Evolutionary conservation across 2,888 invertebrate species (phyloP), one percentile per base, ranked within the genome.

Genomic region (Lasioglossum zephyrum): DNA sequence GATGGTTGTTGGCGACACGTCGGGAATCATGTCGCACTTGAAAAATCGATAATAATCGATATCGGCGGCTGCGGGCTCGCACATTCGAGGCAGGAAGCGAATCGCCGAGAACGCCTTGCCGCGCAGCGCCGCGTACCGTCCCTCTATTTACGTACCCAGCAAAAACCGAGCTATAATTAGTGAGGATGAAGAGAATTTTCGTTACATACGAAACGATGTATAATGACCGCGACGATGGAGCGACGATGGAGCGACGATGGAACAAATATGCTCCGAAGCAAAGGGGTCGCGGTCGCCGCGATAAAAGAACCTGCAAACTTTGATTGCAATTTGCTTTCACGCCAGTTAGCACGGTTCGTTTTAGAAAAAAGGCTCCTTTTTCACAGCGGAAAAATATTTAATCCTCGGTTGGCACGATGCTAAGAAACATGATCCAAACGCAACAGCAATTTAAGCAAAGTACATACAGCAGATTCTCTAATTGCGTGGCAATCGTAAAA

Each of bases 1-100:
- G 69, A 22, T 69, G 69, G 69, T 69, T 22, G 39, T 18, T 39
- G 39, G 69, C 69, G 69, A 36, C 69, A 22, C 22, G 69, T 22
- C 22, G 39, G 69, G 69, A 11, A 69, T 78, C 63, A 36, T 57
- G 78, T 83, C 78, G 75, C 84, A 41, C 44, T 83, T 78, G 49
- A 79, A 85, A 75, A 85, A 85, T 85, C 84, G 79, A 85, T 85
- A 85, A 76, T 73, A 63, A 85, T 85, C 84, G 44, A 85, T 85
- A 83, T 39, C 44, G 53, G 70, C 53, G 72, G 75, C 75, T 79
- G 53, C n/a, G 18, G 39, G 69, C 22, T 66, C 69, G 8, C 39
- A 36, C 4, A 69, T 69, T 39, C 69, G 69, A 1, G 69, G 53
- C 84, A 66, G 73, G 66, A 79, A 69, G 47, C 69, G 85, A 84